Base-by-base conservation (phyloP, 1,140 invertebrate genomes). In the Rhopalosiphum padi region DNA sequence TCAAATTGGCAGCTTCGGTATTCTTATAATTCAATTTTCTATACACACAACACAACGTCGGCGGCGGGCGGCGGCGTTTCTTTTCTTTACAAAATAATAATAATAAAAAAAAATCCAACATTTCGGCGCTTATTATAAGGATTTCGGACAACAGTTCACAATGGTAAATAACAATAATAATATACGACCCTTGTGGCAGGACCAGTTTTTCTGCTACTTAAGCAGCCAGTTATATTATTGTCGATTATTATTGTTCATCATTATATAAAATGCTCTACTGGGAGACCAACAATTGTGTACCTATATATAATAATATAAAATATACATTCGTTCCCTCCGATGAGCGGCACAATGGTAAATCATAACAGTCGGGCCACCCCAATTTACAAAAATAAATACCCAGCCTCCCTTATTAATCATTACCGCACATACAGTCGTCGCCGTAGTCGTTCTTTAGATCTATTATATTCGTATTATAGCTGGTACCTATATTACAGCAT, bases 201-300 rank as follows among this genome's bases (percentile, higher is more conserved):
- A 93, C 91, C 91, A 93, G 91, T 93, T 93, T 93, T 93, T 93
- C 91, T 93, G 91, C 91, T 93, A 93, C 91, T 93, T 93, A 93
- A 93, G 77, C 91, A 93, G 91, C 90, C 90, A 85, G 82, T 93
- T 82, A 51, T 83, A 92, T 92, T 92, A 93, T 85, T 93, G 82
- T 93, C 82, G 91, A 85, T 92, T 77, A 92, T 92, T 92, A 92
- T 92, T 92, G 68, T 92, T 92, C 90, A 35, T 92, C 68, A 92
- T 93, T 93, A 93, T 91, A 48, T 48, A 85, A 93, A 53, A 93
- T 85, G 30, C 48, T 83, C 77, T 86, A 93, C 91, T 85, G 91
- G 91, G 91, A 83, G 91, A 93, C 48, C 91, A 37, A 93, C 53
- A 86, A 93, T 90, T 60, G 55, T 90, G 60, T 90, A 43, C 30